Evolutionary conservation across 64 coral and sea anemone genomes (phyloP).

Genomic region (Montipora cactus): DNA sequence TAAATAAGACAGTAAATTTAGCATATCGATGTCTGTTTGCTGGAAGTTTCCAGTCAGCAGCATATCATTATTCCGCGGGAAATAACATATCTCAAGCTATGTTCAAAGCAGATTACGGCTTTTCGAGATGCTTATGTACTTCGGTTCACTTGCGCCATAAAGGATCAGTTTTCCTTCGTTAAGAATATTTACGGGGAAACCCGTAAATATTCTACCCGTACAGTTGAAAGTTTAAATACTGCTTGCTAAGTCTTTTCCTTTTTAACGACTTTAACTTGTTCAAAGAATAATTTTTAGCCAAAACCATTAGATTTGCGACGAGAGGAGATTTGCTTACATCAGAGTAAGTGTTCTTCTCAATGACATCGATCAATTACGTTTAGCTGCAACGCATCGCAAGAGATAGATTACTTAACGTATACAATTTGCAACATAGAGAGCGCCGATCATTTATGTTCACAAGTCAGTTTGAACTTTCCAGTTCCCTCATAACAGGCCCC

Average conservation of each 20-base stretch:
- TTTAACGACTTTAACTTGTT: too few species aligned
- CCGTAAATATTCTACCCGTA: not conserved
- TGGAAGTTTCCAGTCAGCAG: not conserved
- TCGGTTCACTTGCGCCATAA: constrained; percentile 27
- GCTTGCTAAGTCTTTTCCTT: too few species aligned
- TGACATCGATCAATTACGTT: not conserved
- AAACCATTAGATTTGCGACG: not conserved
- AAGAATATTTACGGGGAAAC: not conserved
- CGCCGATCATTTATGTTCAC: not conserved
- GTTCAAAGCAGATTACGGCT: constrained; percentile 15
- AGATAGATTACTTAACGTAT: not conserved
- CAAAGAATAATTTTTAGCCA: too few species aligned
- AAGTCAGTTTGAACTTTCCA: not conserved
- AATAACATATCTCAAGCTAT: not conserved
- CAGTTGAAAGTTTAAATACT: too few species aligned
- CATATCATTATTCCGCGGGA: not conserved
- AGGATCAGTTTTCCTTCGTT: not conserved
- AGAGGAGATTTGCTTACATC: not conserved
- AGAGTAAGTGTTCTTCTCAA: not conserved
- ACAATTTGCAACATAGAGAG: not conserved
- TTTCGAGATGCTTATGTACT: constrained; percentile 15
- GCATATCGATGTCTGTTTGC: constrained; percentile 22
- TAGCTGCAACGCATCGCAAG: not conserved
- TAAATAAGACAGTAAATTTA: constrained; percentile 47
- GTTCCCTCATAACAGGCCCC: not conserved